These are phyloP conservation scores for Phycodurus eques DNA, from an alignment of 2,113 vertebrate species.

Conservation along the genomic window DNA sequence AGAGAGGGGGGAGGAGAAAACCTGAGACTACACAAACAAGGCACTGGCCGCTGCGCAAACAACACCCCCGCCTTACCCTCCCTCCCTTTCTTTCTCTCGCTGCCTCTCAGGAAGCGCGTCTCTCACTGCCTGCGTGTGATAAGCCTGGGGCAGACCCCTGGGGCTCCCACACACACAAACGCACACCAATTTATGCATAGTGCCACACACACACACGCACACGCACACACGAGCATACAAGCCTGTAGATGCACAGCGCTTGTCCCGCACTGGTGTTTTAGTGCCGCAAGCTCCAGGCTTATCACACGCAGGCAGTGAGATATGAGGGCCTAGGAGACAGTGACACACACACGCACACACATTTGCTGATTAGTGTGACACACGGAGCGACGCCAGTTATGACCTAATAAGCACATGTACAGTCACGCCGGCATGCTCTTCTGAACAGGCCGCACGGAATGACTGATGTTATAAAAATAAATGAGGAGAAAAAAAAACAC, in stretches of 20 bases:
- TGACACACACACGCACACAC: constrained; percentile 20
- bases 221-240: constrained; percentile 32
- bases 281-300: constrained; percentile 67
- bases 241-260: constrained; percentile 57
- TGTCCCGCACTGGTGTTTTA: constrained; percentile 68
- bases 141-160: constrained; percentile 73
- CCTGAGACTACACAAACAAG: constrained; percentile 76
- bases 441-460: constrained; percentile 49
- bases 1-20: constrained; percentile 51
- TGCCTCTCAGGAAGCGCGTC: constrained; percentile 70
- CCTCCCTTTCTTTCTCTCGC: constrained; percentile 11
- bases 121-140: constrained; percentile 76
- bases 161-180: constrained; percentile 44
- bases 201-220: constrained; percentile 46
- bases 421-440: constrained; percentile 43
- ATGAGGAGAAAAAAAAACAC: neutral
- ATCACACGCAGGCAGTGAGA: constrained; percentile 70
- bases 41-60: constrained; percentile 70
- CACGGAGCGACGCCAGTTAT: constrained; percentile 34
- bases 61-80: constrained; percentile 51
- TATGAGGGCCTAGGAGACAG: constrained; percentile 59
- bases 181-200: constrained; percentile 25
- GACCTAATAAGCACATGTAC: constrained; percentile 57
- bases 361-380: constrained; percentile 15
- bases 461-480: constrained; percentile 13